Percentiles rank a stretch among this genome's conserved stretches.
These are phyloP conservation scores for Drosophila imparisetae DNA, from an alignment of 2,888 invertebrate species.

Conservation along the genomic window DNA sequence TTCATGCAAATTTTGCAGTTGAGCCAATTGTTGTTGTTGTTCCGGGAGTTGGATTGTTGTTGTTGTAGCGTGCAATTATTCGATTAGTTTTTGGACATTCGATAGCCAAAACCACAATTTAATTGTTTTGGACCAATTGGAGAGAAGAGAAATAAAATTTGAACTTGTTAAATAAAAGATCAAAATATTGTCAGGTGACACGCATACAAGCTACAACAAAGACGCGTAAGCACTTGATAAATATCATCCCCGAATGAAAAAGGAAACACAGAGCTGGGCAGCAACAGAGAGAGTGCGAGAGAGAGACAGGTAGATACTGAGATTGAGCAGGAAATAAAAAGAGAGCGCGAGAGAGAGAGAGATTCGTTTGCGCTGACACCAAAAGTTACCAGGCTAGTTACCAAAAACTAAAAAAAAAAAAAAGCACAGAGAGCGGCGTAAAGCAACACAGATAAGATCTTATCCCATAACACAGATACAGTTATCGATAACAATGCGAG, in stretches of 20 bases:
- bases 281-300: slow-evolving; percentile 10
- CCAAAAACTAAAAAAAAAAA: slow-evolving; percentile 1
- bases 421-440: slow-evolving; percentile 25
- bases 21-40: slow-evolving; percentile 59
- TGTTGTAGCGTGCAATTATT: slow-evolving; percentile 72
- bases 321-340: neutral
- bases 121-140: slow-evolving; percentile 41
- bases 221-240: slow-evolving; percentile 38
- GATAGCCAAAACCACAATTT: slow-evolving; percentile 77
- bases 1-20: slow-evolving; percentile 57
- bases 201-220: slow-evolving; percentile 38
- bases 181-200: slow-evolving; percentile 38
- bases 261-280: slow-evolving; percentile 11
- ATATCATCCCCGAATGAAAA: slow-evolving; percentile 11
- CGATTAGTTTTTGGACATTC: slow-evolving; percentile 71
- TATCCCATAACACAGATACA: slow-evolving; percentile 8
- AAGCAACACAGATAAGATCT: slow-evolving; percentile 31
- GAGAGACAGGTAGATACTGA: slow-evolving; percentile 3
- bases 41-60: slow-evolving; percentile 41
- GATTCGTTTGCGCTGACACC: slow-evolving; percentile 28
- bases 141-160: slow-evolving; percentile 69
- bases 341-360: slow-evolving; percentile 1
- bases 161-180: slow-evolving; percentile 65
- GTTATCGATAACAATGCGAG: slow-evolving; percentile 32
- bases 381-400: slow-evolving; percentile 30